Percentiles rank a stretch among this genome's conserved stretches.
phyloP scores from a whole-genome alignment of 1,140 invertebrate genomes.

The Procambarus clarkii region DNA sequence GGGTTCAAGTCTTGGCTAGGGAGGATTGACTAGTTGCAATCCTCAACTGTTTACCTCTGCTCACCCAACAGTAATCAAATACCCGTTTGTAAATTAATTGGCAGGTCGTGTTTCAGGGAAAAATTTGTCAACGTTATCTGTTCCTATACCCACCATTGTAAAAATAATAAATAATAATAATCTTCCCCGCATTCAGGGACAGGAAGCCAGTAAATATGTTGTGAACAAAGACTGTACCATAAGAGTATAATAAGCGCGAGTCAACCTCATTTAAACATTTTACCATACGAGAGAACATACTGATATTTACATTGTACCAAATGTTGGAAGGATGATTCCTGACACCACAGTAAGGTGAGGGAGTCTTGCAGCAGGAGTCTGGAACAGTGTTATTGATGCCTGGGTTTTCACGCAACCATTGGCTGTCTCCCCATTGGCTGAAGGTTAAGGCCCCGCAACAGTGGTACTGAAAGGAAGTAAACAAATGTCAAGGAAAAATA shows the following conservation, averaged over 20 bases:
- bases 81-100: too few species aligned
- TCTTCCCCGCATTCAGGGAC: neutral
- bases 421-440: constrained; percentile 86
- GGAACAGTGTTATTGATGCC: constrained; percentile 80
- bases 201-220: neutral
- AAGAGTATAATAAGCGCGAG: too few species aligned
- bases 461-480: constrained; percentile 80
- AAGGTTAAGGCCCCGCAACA: constrained; percentile 88
- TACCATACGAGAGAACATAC: neutral
- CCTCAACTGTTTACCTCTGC: too few species aligned
- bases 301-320: constrained; percentile 76
- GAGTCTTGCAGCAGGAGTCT: constrained; percentile 90
- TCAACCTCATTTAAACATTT: neutral
- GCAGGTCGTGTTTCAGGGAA: too few species aligned
- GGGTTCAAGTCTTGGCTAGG: too few species aligned
- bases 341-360: constrained; percentile 82
- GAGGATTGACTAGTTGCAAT: too few species aligned
- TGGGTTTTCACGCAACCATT: constrained; percentile 79
- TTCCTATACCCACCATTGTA: too few species aligned
- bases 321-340: constrained; percentile 91
- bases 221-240: too few species aligned
- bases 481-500: too few species aligned
- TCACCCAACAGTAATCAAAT: too few species aligned
- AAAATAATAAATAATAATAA: neutral
- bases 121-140: too few species aligned